Percentiles rank a stretch among this genome's conserved stretches.
Evolutionary conservation across 2,888 invertebrate genomes (phyloP).

Genomic region (Volucella inanis): DNA sequence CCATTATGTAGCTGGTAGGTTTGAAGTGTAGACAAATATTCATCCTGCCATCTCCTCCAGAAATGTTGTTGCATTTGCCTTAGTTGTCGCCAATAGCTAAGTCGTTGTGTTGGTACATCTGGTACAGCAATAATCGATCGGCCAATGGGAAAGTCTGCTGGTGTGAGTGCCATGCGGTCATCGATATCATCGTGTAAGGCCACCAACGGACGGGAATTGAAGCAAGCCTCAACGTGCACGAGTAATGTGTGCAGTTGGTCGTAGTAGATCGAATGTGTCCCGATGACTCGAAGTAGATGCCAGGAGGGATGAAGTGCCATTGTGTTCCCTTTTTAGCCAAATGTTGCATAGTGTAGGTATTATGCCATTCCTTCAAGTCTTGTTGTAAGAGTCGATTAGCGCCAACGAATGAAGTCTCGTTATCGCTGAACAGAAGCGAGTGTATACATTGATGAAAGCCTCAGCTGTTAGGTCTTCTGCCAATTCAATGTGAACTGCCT

Average conservation of each 20-base stretch:
- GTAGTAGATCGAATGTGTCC: too few species aligned
- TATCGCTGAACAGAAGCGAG: constrained; percentile 41
- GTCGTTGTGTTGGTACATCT: constrained; percentile 33
- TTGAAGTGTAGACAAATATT: constrained; percentile 33
- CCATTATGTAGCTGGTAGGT: constrained; percentile 40
- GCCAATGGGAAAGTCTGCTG: constrained; percentile 43
- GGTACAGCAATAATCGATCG: constrained; percentile 42
- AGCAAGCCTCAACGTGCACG: constrained; percentile 37
- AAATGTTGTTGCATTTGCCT: constrained; percentile 46
- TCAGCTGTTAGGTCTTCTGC: too few species aligned
- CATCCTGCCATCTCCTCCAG: constrained; percentile 36
- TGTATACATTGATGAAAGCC: too few species aligned
- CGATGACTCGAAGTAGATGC: too few species aligned
- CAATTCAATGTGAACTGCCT: too few species aligned
- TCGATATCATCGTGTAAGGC: constrained; percentile 48
- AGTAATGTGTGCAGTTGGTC: too few species aligned
- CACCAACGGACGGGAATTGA: constrained; percentile 51
- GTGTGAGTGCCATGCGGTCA: constrained; percentile 43
- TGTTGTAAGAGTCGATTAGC: too few species aligned
- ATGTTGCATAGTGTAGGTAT: too few species aligned
- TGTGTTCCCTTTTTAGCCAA: too few species aligned
- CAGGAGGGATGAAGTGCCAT: too few species aligned
- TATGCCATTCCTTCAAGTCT: too few species aligned
- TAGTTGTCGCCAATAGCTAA: constrained; percentile 36
- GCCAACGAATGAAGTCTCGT: constrained; percentile 50